A percentile compares a stretch with the other conserved stretches of the same genome.
These are phyloP conservation scores for Percopsis omiscomaycus DNA, from an alignment of 2,797 vertebrate species.

Conservation along the genomic window DNA sequence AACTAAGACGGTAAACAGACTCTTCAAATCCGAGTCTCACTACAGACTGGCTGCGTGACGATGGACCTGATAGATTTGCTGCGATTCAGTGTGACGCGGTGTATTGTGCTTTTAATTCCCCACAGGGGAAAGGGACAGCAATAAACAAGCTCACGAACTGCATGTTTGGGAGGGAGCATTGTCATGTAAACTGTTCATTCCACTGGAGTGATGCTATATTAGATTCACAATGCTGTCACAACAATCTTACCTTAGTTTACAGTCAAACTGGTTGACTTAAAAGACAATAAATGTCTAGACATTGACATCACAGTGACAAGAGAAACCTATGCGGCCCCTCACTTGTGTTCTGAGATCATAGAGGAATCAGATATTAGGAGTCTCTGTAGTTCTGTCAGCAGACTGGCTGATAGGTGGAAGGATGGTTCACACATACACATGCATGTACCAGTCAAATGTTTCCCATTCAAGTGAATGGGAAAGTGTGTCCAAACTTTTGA, in stretches of 20 bases:
- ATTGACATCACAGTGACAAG: conserved; percentile 28
- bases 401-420: neutral
- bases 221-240: neutral
- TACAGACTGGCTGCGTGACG: neutral
- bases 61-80: conserved; percentile 4
- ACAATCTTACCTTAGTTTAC: neutral
- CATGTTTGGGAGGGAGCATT: neutral
- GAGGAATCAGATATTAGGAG: neutral
- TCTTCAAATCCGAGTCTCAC: neutral
- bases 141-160: neutral
- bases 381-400: conserved; percentile 33
- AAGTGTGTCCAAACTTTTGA: no score
- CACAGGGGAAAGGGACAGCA: neutral
- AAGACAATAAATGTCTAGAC: conserved; percentile 16
- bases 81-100: neutral
- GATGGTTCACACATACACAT: neutral
- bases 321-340: conserved; percentile 33
- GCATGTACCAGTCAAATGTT: neutral
- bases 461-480: no score
- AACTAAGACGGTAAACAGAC: neutral
- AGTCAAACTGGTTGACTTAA: neutral
- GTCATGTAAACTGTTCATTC: conserved; percentile 1
- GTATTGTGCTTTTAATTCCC: neutral
- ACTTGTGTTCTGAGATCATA: neutral
- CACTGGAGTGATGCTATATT: neutral